A percentile compares a stretch with the other conserved stretches of the same genome.
Evolutionary conservation across 2,113 vertebrate genomes (phyloP).

Genomic region (Castor canadensis): DNA sequence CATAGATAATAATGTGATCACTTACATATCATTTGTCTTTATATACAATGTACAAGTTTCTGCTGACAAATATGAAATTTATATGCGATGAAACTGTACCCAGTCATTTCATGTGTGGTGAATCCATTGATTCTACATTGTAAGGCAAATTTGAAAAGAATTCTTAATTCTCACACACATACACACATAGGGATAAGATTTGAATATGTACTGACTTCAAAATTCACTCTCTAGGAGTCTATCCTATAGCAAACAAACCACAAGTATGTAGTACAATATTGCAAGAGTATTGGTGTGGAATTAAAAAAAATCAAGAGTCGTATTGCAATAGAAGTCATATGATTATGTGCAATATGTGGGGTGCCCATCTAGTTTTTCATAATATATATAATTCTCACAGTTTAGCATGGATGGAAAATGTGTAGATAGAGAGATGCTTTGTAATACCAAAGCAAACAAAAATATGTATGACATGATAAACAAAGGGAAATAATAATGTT

Average conservation of each 20-base stretch:
- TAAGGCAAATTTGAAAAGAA: not conserved
- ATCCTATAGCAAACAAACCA: not conserved
- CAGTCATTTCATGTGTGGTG: not conserved
- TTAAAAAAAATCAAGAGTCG: not conserved
- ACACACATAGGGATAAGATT: not conserved
- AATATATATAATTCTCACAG: not conserved
- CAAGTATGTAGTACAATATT: not conserved
- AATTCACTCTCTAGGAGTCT: not conserved
- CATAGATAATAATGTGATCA: no score
- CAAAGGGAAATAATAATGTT: not conserved
- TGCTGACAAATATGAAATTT: not conserved
- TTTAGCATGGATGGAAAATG: not conserved
- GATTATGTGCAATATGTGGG: no score
- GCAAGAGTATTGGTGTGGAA: accelerated
- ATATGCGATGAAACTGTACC: not conserved
- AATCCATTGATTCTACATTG: not conserved
- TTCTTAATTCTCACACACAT: not conserved
- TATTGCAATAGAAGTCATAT: not conserved
- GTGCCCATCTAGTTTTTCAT: no score
- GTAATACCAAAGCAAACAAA: not conserved
- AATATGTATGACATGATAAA: not conserved
- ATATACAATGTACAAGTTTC: not conserved
- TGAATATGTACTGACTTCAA: not conserved
- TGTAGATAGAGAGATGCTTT: not conserved
- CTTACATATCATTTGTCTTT: not conserved